Evolutionary conservation across 1,140 invertebrate genomes (phyloP).

Genomic region (Drosophila arawakana): DNA sequence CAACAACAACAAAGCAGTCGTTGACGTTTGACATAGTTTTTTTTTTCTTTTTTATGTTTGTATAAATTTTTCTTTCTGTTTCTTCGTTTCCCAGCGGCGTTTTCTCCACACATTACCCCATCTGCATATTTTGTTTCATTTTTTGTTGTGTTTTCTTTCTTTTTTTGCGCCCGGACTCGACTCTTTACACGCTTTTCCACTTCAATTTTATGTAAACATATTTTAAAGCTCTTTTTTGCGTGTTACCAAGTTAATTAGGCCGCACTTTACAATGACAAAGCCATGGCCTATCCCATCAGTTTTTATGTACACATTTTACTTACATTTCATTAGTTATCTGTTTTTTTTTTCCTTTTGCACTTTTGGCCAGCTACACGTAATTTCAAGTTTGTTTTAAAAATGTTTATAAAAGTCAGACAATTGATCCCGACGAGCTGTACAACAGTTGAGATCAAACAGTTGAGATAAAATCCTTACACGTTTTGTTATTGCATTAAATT

Average conservation of each 20-base stretch:
- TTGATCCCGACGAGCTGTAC: slow-evolving; percentile 14
- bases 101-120: slow-evolving; percentile 55
- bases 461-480: slow-evolving; percentile 7
- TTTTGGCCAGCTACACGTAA: slow-evolving; percentile 3
- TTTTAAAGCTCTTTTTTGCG: slow-evolving; percentile 68
- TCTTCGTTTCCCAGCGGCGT: slow-evolving; percentile 61
- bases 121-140: slow-evolving; percentile 55
- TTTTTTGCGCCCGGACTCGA: slow-evolving; percentile 3
- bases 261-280: slow-evolving; percentile 57
- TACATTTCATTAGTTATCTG: slow-evolving; percentile 32
- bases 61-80: slow-evolving; percentile 48
- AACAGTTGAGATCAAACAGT: slow-evolving; percentile 22
- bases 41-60: slow-evolving; percentile 11
- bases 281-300: slow-evolving; percentile 46
- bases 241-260: slow-evolving; percentile 69
- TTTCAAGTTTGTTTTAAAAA: too few relatives aligned
- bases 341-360: too few relatives aligned
- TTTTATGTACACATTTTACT: slow-evolving; percentile 47
- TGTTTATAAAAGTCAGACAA: slow-evolving; percentile 63
- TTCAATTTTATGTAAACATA: slow-evolving; percentile 68
- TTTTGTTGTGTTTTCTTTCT: slow-evolving; percentile 14
- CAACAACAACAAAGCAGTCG: slow-evolving; percentile 52
- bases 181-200: slow-evolving; percentile 72
- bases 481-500: slow-evolving; percentile 69
- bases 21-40: slow-evolving; percentile 77